Conservation (phyloP, 2,888 invertebrate species). For the Bombylius discolor region DNA sequence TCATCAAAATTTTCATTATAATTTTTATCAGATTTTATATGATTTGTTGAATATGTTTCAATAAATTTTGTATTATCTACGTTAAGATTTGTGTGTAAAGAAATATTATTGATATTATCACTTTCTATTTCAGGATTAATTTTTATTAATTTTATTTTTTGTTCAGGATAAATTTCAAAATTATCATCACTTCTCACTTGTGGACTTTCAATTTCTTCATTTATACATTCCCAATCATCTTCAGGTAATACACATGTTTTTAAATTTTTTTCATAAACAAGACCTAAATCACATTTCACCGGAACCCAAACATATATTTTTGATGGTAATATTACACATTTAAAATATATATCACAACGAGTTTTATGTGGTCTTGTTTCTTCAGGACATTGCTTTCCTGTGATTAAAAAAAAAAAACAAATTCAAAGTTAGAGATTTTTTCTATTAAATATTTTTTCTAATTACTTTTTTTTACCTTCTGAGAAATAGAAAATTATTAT, state of each 20-base stretch:
- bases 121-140: neutral
- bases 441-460: neutral
- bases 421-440: neutral
- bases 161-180: neutral
- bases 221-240: constrained; percentile 35
- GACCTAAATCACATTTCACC: constrained; percentile 28
- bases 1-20: neutral
- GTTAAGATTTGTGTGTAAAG: neutral
- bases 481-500: constrained; percentile 2
- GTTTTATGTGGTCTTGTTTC: constrained; percentile 30
- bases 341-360: constrained; percentile 33
- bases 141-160: neutral
- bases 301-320: constrained; percentile 32
- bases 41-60: neutral
- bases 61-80: neutral
- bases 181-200: neutral
- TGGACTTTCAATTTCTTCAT: neutral
- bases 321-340: constrained; percentile 26
- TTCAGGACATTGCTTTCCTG: constrained; percentile 34
- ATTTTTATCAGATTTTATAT: neutral
- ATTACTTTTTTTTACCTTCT: constrained; percentile 1
- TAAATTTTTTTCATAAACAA: constrained; percentile 32
- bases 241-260: constrained; percentile 32
- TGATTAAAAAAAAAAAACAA: neutral
- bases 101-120: neutral